Conservation (phyloP, 2,888 invertebrate species). For the Proisotoma minuta region DNA sequence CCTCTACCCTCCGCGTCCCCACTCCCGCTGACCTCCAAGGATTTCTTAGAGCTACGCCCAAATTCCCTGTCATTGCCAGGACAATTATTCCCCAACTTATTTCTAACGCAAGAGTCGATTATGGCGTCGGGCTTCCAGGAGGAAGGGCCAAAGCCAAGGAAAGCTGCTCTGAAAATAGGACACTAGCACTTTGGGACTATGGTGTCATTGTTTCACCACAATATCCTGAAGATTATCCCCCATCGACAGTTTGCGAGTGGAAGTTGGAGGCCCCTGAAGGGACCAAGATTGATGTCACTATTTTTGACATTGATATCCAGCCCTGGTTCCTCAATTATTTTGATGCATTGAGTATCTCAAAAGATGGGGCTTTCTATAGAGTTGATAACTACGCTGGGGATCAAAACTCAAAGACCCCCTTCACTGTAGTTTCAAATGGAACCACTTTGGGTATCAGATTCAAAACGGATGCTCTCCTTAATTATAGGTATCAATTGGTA, state of each 20-base stretch:
- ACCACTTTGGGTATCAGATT: conserved; percentile 44
- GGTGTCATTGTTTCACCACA: conserved; percentile 23
- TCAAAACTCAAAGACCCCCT: conserved; percentile 43
- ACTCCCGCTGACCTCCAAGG: conserved; percentile 13
- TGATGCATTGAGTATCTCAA: conserved; percentile 40
- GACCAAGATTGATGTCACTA: conserved; percentile 35
- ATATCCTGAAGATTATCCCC: conserved; percentile 31
- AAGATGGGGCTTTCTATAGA: conserved; percentile 26
- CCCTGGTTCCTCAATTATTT: conserved; percentile 46
- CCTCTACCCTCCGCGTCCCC: conserved; percentile 7
- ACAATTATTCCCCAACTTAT: conserved; percentile 11
- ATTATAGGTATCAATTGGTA: conserved; percentile 34
- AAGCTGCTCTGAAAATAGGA: conserved; percentile 21
- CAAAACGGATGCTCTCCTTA: conserved; percentile 37
- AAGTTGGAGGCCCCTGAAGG: conserved; percentile 25
- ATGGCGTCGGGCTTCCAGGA: conserved; percentile 7
- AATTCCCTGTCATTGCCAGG: conserved; percentile 19
- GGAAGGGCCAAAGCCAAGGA: conserved; percentile 10
- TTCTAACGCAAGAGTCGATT: conserved; percentile 9
- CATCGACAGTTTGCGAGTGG: conserved; percentile 24
- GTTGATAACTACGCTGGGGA: conserved; percentile 40
- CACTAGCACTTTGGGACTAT: conserved; percentile 22
- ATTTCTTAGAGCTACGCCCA: conserved; percentile 20
- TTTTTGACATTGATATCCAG: conserved; percentile 44
- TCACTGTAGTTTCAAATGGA: conserved; percentile 29